Evolutionary conservation across 2,113 vertebrate genomes (phyloP), one percentile per base, ranked within the genome.

Genomic region (Illadopsis cleaveri): DNA sequence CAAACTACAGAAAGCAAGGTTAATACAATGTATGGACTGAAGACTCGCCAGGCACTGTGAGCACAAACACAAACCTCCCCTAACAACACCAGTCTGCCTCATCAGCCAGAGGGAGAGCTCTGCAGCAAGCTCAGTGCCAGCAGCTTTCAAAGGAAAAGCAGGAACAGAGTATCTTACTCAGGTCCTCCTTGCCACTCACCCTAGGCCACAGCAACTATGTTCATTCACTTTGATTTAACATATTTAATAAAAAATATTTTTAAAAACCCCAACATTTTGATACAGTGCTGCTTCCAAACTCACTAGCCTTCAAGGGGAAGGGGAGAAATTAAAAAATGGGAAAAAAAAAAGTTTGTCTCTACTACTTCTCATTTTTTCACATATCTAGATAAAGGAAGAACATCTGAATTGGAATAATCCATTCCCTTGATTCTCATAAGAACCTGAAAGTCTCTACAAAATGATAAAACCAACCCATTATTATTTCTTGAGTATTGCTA

Each of bases 261-360:
- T 0, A 5, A 28, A 58, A 47, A 2, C 1, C 3, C 33, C 4
- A 19, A 38, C 3, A 24, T 53, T 10, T 50, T 12, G 13, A 86
- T 51, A 86, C 8, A 56, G 31, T 7, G 7, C 22, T 80, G 40
- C 17, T 90, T 86, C 23, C 70, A 12, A 51, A 65, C 16, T 72
- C 40, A 40, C 1, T 23, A 45, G 7, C 57, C n/a, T 70, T 94
- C 40, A 45, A n/a, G 3, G 1, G 11, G 10, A 57, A 9, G 3
- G 12, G 10, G 37, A 35, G 51, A 66, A 70, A 20, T 6, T 4
- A 9, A 61, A 72, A 72, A 90, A 73, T 2, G 9, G 9, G 25
- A 0, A 47, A 81, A 71, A 82, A 21, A 38, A 61, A 17, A 24
- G 11, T 3, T 33, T 3, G 16, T 60, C 15, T 51, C 40, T 22